Conservation (phyloP, 2,113 vertebrate genomes). For the Mormyrus lacerda region DNA sequence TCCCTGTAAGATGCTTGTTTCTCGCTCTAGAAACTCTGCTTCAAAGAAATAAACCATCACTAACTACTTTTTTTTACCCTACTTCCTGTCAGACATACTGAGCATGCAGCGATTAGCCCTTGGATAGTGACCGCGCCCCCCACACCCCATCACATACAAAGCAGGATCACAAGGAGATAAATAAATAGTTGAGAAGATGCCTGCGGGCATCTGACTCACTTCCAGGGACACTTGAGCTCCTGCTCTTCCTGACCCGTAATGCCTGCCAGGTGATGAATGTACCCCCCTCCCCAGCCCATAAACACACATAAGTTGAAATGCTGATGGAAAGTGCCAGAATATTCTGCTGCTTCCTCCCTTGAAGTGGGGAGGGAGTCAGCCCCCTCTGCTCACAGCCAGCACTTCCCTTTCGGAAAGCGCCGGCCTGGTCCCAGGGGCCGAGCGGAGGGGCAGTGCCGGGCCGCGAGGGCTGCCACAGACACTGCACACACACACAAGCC, state of each 20-base stretch:
- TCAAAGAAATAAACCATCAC: background rate
- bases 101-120: background rate
- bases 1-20: background rate
- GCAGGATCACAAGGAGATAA: background rate
- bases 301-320: background rate
- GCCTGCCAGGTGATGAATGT: background rate
- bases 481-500: background rate
- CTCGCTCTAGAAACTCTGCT: background rate
- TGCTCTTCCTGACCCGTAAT: background rate
- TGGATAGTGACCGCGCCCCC: background rate
- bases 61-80: background rate
- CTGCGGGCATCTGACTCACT: background rate
- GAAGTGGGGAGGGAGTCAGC: constrained; percentile 7
- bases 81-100: background rate
- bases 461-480: background rate
- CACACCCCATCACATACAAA: background rate
- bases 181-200: background rate
- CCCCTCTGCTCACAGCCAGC: constrained; percentile 33
- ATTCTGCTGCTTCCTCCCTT: background rate
- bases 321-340: background rate
- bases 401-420: constrained; percentile 31
- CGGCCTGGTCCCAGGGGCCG: background rate
- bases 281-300: background rate
- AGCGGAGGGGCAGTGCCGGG: background rate
- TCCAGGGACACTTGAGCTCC: background rate